Evolutionary conservation across 2,113 vertebrate species (phyloP), one percentile per base, ranked within the genome.

Genomic region (Morone saxatilis): DNA sequence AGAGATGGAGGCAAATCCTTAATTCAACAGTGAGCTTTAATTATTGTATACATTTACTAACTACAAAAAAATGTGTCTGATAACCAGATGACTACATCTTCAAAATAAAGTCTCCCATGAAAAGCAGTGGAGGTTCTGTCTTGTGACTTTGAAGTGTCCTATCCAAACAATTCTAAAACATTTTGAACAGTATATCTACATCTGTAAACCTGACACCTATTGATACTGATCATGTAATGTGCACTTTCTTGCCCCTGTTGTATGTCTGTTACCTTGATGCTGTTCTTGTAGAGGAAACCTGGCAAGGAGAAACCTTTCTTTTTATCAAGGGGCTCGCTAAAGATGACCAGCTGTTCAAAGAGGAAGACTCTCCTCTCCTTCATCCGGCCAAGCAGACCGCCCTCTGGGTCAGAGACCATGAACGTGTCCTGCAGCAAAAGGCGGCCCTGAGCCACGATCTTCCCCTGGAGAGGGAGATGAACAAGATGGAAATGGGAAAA

Each of bases 311-410:
- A 98, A 81, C 98, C 99, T 94, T 97, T 98, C 94, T 99, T 99
- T 94, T 97, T 99, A 92, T 99, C 99, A 57, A 99, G 95, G 5
- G 97, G 98, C 92, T 99, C 98, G 53, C 98, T 99, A 93, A 99
- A 99, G 92, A 99, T 99, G 87, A 99, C 95, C 59, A 99, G 96
- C 95, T 99, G 99, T 90, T 99, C 99, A 61, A 99, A 99, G 77
- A 99, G 96, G 95, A 99, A 99, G 79, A 99, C 96, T 76, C 99
- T 97, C 93, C 98, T 97, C 93, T 99, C 98, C 90, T 94, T 98
- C 96, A 97, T 97, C 68, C 96, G 96, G 81, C 97, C 96, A 78
- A 97, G 95, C 78, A 96, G 94, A 69, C 97, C 90, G 0, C 96
- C 86, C 13, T 99, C 97, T 20, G 97, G 97, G 91, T 99, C 97